These are phyloP conservation scores for Drosophila parthenogenetica DNA, from an alignment of 2,888 invertebrate species.

Conservation along the genomic window DNA sequence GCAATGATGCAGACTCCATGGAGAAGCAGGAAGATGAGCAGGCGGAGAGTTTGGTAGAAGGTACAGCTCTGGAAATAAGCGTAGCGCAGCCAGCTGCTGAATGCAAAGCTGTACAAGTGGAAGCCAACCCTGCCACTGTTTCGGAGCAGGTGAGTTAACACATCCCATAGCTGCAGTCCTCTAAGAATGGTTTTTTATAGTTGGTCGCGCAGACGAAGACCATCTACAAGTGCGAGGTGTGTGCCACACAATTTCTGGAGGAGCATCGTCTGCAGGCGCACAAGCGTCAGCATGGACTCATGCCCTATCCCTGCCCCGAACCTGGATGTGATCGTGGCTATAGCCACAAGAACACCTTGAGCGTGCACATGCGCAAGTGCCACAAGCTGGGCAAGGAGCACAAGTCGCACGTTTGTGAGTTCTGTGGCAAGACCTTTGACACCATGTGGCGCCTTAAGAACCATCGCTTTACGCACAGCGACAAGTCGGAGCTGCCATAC, in stretches of 20 bases:
- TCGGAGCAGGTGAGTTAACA: neutral
- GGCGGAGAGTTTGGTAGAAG: neutral
- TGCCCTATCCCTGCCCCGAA: constrained; percentile 66
- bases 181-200: too few relatives aligned
- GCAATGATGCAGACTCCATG: constrained; percentile 14
- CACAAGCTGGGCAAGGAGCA: constrained; percentile 56
- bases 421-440: constrained; percentile 55
- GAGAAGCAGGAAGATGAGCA: constrained; percentile 31
- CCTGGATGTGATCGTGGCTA: constrained; percentile 71
- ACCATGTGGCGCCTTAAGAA: constrained; percentile 66
- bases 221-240: constrained; percentile 62
- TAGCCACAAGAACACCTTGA: constrained; percentile 61
- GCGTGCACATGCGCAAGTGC: constrained; percentile 57
- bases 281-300: constrained; percentile 68
- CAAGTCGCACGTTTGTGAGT: constrained; percentile 55
- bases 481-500: constrained; percentile 73
- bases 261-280: constrained; percentile 65
- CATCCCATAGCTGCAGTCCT: too few relatives aligned
- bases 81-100: constrained; percentile 20
- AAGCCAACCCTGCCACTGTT: too few relatives aligned
- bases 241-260: constrained; percentile 59
- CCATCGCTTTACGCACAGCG: constrained; percentile 78
- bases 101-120: constrained; percentile 29
- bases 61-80: neutral
- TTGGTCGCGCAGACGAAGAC: neutral